Base-by-base conservation (phyloP, 2,797 vertebrate genomes). In the Naso thynnoides region DNA sequence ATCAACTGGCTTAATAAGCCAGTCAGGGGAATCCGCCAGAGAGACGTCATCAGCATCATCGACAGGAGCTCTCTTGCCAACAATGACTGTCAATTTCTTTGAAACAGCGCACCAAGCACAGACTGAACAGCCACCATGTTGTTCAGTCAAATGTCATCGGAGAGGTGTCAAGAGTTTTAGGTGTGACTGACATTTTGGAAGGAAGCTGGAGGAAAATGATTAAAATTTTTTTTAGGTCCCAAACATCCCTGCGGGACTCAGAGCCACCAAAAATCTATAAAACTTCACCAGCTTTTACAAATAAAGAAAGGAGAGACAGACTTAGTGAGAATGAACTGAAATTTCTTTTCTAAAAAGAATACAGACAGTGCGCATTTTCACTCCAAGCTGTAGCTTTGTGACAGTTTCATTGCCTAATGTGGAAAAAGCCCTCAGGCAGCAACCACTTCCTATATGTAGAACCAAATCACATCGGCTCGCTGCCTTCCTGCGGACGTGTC, bases 341-440 rank as follows among this genome's bases (percentile, higher is more conserved):
- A 57, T 74, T 24, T n/a, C 0, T 54, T 78, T 70, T 68, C 4
- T 15, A 48, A 69, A 53, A 23, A 19, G 16, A 16, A 85, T 81
- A 76, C 78, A 2, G 19, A 36, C 9, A 41, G 39, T 65, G 33
- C 33, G 6, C 4, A 26, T 84, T 86, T 78, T 70, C 27, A 73
- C 52, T 73, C 26, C 24, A 77, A 82, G 58, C 64, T 11, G 8
- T 53, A 85, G 52, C 67, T 85, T 87, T 90, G 76, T 82, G 57
- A 81, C 72, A 64, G 67, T 89, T 90, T 92, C 78, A 88, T 88
- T 88, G 86, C 86, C 70, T 93, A 94, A 95, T 94, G 93, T 95
- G 94, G 94, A 95, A 95, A 94, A 94, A 90, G 77, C 49, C 94
- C 91, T 21, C 54, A 74, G 89, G 94, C 86, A 36, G 55, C 73